These are phyloP conservation scores for Trachops cirrhosus DNA, from an alignment of 2,797 vertebrate genomes.

Conservation along the genomic window DNA sequence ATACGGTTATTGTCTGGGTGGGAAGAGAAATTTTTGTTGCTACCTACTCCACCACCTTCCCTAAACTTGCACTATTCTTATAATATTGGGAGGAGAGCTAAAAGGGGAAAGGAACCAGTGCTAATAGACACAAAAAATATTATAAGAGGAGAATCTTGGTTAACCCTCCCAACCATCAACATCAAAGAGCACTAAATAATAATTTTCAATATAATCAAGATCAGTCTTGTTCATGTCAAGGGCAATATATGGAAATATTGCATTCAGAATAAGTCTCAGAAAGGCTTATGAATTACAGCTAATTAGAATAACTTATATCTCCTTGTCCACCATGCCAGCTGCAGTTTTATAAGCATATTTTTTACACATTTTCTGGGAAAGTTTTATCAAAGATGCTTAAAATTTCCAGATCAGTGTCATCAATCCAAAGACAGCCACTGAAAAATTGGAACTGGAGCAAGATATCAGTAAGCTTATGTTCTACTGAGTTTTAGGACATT, in stretches of 20 bases:
- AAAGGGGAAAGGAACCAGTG: background rate
- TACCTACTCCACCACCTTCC: background rate
- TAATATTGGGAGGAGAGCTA: background rate
- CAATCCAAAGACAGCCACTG: background rate
- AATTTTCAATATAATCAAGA: constrained; percentile 12
- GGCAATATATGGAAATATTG: background rate
- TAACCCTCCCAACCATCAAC: background rate
- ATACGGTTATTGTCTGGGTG: background rate
- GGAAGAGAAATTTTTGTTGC: background rate
- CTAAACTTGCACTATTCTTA: background rate
- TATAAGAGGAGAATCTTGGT: background rate
- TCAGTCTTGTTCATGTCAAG: background rate
- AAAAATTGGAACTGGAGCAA: background rate
- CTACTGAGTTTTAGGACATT: constrained; percentile 21
- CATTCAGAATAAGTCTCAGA: background rate
- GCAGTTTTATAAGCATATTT: constrained; percentile 17
- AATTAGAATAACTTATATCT: constrained; percentile 7
- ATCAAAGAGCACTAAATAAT: constrained; percentile 16
- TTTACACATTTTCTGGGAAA: background rate
- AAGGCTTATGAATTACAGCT: background rate
- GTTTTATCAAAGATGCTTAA: constrained; percentile 20
- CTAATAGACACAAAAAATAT: background rate
- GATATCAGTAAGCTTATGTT: background rate
- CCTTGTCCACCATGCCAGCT: background rate
- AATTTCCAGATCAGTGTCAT: constrained; percentile 11